These are phyloP conservation scores for Garrulus glandarius DNA, from an alignment of 2,797 vertebrate genomes.

Conservation along the genomic window DNA sequence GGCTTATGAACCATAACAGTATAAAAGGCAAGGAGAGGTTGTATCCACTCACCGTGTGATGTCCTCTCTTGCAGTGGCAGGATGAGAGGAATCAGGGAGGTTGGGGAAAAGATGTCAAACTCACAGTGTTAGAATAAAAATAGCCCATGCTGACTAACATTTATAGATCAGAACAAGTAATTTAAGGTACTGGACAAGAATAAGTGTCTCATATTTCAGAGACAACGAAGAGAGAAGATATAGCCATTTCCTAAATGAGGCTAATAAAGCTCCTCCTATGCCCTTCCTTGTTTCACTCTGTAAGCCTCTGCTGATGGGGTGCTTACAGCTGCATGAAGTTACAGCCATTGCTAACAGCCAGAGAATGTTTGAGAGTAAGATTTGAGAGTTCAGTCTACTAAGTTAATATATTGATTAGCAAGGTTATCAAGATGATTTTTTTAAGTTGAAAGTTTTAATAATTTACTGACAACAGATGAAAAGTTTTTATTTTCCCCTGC, in stretches of 20 bases:
- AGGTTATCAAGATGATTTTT: neutral
- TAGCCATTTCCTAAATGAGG: neutral
- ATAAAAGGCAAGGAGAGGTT: neutral
- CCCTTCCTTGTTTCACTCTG: neutral
- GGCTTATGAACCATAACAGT: neutral
- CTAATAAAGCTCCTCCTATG: neutral
- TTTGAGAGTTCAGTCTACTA: neutral
- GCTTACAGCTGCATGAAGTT: neutral
- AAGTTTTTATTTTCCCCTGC: neutral
- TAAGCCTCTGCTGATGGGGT: neutral
- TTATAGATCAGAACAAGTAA: neutral
- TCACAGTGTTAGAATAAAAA: neutral
- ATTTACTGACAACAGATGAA: neutral
- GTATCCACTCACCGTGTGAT: neutral
- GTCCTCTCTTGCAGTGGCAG: neutral
- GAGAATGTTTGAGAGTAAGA: neutral
- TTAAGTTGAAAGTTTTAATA: neutral
- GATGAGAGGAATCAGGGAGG: neutral
- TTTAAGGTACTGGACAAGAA: neutral
- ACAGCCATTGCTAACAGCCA: neutral
- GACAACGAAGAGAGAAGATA: neutral
- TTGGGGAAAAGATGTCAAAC: neutral
- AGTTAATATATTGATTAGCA: neutral
- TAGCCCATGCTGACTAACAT: neutral
- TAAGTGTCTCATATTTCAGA: neutral